Evolutionary conservation across 1,140 invertebrate species (phyloP).

Genomic region (Argopecten irradians): DNA sequence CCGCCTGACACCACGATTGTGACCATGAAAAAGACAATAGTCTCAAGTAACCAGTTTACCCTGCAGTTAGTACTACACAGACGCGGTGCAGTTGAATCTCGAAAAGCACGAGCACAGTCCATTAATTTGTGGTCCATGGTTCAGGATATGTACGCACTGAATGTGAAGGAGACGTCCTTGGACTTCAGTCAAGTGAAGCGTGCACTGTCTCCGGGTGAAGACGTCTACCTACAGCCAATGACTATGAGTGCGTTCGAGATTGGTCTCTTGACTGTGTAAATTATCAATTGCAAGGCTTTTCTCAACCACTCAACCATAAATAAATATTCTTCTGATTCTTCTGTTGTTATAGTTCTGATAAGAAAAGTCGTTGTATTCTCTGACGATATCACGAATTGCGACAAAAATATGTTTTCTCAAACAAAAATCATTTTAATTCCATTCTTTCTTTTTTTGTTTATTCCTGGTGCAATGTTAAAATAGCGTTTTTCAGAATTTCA

Average conservation of each 20-base stretch:
- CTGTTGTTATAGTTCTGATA: no score
- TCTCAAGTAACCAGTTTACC: neutral
- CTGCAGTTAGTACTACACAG: neutral
- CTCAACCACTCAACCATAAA: no score
- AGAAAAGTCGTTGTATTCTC: no score
- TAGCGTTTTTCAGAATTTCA: no score
- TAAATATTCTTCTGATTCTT: no score
- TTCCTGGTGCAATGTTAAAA: no score
- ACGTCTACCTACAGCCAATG: neutral
- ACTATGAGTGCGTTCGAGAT: neutral
- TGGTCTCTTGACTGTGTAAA: neutral
- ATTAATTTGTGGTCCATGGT: constrained; percentile 4
- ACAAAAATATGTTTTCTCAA: no score
- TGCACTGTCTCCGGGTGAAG: neutral
- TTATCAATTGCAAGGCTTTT: no score
- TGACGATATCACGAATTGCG: no score
- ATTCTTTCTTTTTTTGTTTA: no score
- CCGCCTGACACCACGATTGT: neutral
- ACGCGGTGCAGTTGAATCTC: neutral
- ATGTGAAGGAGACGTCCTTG: neutral
- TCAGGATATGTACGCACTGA: neutral
- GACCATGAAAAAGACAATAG: neutral
- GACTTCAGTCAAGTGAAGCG: neutral
- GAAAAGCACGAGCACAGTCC: neutral
- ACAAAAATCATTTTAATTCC: no score